Evolutionary conservation across 2,113 vertebrate genomes (phyloP).

Genomic region (Pomatostomus ruficeps): DNA sequence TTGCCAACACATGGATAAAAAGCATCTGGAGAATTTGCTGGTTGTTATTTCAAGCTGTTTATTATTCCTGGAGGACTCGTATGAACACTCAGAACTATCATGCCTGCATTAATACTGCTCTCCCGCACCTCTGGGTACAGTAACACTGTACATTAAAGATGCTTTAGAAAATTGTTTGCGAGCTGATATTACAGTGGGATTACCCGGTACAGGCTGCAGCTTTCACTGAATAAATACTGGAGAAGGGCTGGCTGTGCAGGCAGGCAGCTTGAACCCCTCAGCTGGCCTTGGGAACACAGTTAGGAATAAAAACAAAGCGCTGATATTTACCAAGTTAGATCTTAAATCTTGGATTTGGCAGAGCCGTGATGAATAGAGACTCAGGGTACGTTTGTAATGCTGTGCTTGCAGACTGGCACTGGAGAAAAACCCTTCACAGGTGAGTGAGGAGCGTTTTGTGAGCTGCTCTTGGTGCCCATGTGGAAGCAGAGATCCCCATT

Average conservation of each 20-base stretch:
- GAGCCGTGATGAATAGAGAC: not conserved
- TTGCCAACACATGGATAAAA: slow-evolving; percentile 2
- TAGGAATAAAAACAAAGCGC: not conserved
- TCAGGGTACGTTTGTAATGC: not conserved
- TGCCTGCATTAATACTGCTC: slow-evolving; percentile 1
- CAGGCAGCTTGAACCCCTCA: not conserved
- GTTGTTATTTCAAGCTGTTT: slow-evolving; percentile 60
- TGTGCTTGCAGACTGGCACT: not conserved
- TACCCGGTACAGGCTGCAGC: not conserved
- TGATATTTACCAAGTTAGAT: not conserved
- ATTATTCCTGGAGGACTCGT: slow-evolving; percentile 42
- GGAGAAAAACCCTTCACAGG: not conserved
- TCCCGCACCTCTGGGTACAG: slow-evolving; percentile 31
- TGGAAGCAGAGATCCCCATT: not conserved
- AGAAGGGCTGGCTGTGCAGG: not conserved
- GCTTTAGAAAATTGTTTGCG: slow-evolving; percentile 44
- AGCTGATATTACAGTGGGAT: slow-evolving; percentile 20
- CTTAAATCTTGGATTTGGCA: not conserved
- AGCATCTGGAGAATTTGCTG: slow-evolving; percentile 22
- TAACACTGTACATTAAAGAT: slow-evolving; percentile 23
- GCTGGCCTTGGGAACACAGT: not conserved
- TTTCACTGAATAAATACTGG: slow-evolving; percentile 24
- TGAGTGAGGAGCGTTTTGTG: not conserved
- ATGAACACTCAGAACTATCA: not conserved
- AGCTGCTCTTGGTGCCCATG: not conserved